A percentile compares a stretch with the other conserved stretches of the same genome.
Evolutionary conservation across 2,888 invertebrate genomes (phyloP).

Genomic region (Spodoptera littoralis): DNA sequence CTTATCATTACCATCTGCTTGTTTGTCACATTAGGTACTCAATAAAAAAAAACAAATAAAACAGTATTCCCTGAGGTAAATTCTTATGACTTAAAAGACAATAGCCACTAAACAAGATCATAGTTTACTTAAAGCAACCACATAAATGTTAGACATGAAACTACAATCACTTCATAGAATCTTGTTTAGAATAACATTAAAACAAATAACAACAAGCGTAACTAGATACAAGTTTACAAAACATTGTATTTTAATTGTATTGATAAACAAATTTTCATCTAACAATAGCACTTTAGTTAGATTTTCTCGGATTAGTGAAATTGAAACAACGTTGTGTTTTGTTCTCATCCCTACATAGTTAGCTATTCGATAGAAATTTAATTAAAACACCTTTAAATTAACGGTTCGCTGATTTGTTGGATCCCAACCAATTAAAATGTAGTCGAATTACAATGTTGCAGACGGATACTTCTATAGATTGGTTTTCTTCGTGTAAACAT

Average conservation of each 20-base stretch:
- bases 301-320: constrained; percentile 10
- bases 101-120: no score
- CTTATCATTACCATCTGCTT: no score
- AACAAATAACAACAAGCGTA: no score
- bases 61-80: no score
- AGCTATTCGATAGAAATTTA: constrained; percentile 28
- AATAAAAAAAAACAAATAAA: no score
- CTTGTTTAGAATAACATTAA: no score
- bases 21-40: no score
- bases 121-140: no score
- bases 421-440: constrained; percentile 19
- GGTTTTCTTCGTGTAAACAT: neutral
- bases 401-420: constrained; percentile 25
- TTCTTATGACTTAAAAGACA: no score
- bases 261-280: neutral
- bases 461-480: neutral
- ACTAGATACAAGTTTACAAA: neutral
- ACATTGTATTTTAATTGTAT: neutral
- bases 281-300: constrained; percentile 3
- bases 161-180: no score
- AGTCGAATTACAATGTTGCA: constrained; percentile 5
- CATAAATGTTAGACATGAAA: no score
- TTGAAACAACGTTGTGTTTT: constrained; percentile 18
- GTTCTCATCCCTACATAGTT: constrained; percentile 7
- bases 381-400: constrained; percentile 36